Evolutionary conservation across 2,113 vertebrate species (phyloP).

Genomic region (Gobio gobio): DNA sequence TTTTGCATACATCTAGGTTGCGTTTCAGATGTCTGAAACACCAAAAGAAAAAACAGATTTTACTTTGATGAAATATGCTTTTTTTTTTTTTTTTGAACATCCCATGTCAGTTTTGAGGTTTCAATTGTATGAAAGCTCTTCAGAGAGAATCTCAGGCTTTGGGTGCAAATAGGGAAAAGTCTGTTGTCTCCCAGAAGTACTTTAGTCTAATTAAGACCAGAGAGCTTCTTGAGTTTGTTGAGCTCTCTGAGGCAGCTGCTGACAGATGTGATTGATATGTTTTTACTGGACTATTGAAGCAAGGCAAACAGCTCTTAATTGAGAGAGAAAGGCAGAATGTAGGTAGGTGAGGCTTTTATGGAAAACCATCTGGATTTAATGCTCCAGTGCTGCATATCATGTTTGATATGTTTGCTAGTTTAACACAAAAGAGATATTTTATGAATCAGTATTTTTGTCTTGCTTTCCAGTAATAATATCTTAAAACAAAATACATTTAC

Average conservation of each 20-base stretch:
- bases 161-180: constrained; percentile 38
- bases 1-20: not conserved
- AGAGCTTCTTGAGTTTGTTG: constrained; percentile 40
- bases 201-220: constrained; percentile 52
- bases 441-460: not conserved
- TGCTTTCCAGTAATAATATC: not conserved
- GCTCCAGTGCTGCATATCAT: not conserved
- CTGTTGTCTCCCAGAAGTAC: constrained; percentile 49
- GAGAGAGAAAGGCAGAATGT: constrained; percentile 48
- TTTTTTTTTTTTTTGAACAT: not conserved
- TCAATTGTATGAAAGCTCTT: constrained; percentile 52
- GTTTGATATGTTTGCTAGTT: not conserved
- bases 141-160: constrained; percentile 37
- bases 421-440: not conserved
- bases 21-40: not conserved
- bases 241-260: constrained; percentile 38
- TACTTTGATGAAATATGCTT: constrained; percentile 5
- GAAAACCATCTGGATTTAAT: constrained; percentile 36
- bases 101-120: constrained; percentile 33
- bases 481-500: not conserved
- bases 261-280: constrained; percentile 45
- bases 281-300: constrained; percentile 40
- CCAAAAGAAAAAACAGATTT: not conserved
- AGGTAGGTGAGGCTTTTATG: constrained; percentile 1
- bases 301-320: constrained; percentile 43